These are phyloP conservation scores for Dipodomys merriami DNA, from an alignment of 2,113 vertebrate genomes.

Conservation along the genomic window DNA sequence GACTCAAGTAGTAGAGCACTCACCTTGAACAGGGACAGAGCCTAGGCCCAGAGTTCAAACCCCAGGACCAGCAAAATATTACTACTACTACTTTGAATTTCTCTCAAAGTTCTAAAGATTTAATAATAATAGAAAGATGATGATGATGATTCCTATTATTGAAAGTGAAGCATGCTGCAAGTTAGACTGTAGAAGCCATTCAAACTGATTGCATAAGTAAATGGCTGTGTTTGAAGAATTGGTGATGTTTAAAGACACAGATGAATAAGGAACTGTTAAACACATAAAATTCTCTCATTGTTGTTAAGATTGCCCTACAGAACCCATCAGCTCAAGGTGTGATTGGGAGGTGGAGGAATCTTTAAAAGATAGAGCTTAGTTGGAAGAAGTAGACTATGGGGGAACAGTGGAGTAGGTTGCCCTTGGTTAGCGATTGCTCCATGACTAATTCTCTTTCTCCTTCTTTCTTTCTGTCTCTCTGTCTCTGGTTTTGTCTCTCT, in stretches of 20 bases:
- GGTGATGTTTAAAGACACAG: neutral
- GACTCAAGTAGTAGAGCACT: too few species aligned
- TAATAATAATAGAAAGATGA: neutral
- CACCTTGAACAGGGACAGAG: too few species aligned
- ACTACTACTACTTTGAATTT: neutral
- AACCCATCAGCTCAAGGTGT: neutral
- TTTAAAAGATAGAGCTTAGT: neutral
- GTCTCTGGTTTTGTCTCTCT: too few species aligned
- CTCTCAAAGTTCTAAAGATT: conserved; percentile 13
- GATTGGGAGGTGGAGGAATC: neutral
- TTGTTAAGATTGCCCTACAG: neutral
- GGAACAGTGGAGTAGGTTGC: too few species aligned
- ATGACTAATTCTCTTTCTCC: neutral
- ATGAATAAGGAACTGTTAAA: conserved; percentile 1
- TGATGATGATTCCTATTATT: neutral
- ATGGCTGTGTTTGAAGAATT: neutral
- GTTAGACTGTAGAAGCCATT: neutral
- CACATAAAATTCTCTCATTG: neutral
- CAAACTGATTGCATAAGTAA: neutral
- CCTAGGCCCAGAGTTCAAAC: too few species aligned
- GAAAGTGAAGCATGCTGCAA: neutral
- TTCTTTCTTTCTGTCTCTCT: neutral
- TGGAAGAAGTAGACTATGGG: neutral
- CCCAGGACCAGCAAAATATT: too few species aligned
- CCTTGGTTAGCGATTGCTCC: too few species aligned